Conservation (phyloP, 1,140 invertebrate species). For the Pentalonia nigronervosa region DNA sequence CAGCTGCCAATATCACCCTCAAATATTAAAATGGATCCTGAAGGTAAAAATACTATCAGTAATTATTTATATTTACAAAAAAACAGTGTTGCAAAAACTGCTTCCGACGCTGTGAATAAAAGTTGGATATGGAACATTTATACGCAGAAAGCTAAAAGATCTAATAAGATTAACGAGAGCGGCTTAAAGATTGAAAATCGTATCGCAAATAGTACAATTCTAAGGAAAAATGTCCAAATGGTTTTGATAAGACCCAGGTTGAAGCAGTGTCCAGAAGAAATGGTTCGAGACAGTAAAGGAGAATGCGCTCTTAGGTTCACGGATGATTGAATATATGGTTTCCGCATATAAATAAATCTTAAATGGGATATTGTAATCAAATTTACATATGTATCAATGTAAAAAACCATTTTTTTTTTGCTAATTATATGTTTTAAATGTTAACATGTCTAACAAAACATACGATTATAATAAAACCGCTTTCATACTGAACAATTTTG, state of each 20-base stretch:
- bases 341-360: not conserved
- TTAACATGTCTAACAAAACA: not conserved
- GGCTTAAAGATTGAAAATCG: no score
- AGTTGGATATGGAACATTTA: not conserved
- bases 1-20: not conserved
- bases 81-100: not conserved
- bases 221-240: accelerated
- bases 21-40: not conserved
- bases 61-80: not conserved
- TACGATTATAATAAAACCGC: no score
- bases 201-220: no score
- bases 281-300: not conserved
- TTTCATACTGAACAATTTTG: no score
- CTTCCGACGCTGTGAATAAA: not conserved
- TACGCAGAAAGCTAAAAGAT: not conserved
- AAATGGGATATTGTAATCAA: no score
- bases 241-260: not conserved
- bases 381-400: no score
- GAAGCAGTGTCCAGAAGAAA: not conserved
- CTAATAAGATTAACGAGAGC: not conserved
- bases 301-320: not conserved
- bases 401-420: not conserved
- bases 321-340: not conserved
- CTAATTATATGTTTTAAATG: not conserved
- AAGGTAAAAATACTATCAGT: not conserved